These are phyloP conservation scores for Microtus ochrogaster DNA, from an alignment of 2,113 vertebrate genomes.

Conservation along the genomic window DNA sequence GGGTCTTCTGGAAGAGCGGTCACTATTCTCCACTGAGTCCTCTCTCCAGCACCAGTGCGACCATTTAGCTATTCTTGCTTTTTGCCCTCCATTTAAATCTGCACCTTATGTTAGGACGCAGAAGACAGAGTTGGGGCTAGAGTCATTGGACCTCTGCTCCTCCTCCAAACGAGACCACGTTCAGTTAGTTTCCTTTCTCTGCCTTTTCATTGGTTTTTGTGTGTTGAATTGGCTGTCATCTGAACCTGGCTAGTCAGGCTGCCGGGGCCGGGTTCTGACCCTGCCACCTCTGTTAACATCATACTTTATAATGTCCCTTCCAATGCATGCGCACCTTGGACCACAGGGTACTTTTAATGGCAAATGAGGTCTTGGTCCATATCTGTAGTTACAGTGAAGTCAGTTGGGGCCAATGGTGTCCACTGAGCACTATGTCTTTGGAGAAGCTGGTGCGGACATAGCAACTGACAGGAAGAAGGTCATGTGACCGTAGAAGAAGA, in stretches of 20 bases:
- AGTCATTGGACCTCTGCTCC: neutral
- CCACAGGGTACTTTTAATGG: neutral
- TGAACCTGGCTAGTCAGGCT: neutral
- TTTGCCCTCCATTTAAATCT: neutral
- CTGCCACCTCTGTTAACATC: neutral
- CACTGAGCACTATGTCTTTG: neutral
- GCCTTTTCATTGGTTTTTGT: neutral
- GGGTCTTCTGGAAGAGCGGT: neutral
- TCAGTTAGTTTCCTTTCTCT: neutral
- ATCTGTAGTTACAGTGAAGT: neutral
- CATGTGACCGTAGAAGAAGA: neutral
- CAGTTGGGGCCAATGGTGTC: neutral
- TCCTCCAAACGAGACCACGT: neutral
- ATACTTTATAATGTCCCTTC: neutral
- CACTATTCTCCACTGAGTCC: neutral
- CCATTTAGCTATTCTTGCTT: too few relatives aligned
- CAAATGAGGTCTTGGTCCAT: neutral
- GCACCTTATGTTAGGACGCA: neutral
- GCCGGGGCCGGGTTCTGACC: neutral
- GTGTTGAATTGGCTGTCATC: neutral
- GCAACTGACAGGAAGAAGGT: neutral
- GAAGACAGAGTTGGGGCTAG: neutral
- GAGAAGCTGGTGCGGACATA: neutral
- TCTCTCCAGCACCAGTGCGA: neutral
- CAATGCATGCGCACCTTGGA: neutral